Evolutionary conservation across 1,140 invertebrate species (phyloP).

Genomic region (Trachymyrmex cornetzi): DNA sequence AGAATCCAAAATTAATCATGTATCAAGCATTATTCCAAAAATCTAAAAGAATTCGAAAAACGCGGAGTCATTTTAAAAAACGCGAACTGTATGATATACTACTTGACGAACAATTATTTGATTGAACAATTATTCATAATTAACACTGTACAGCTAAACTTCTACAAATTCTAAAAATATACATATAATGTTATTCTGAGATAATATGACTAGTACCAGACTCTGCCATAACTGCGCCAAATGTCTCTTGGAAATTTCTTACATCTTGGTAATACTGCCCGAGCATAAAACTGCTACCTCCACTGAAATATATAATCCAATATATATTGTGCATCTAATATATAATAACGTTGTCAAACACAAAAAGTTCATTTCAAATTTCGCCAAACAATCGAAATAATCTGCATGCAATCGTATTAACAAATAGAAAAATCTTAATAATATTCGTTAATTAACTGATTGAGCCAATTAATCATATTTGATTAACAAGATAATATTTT

Average conservation of each 20-base stretch:
- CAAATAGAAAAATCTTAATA: neutral
- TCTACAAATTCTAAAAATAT: conserved; percentile 54
- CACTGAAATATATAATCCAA: conserved; percentile 64
- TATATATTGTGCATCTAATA: conserved; percentile 1
- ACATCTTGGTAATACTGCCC: conserved; percentile 70
- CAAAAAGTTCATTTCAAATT: neutral
- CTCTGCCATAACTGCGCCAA: conserved; percentile 70
- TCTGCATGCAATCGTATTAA: neutral
- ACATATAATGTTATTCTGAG: conserved; percentile 69
- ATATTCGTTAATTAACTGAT: neutral
- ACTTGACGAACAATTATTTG: conserved; percentile 27
- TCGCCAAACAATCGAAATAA: neutral
- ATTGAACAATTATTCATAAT: conserved; percentile 8
- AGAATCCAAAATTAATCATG: neutral
- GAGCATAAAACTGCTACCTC: conserved; percentile 38
- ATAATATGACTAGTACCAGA: conserved; percentile 62
- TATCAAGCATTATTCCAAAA: neutral
- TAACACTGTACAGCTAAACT: conserved; percentile 51
- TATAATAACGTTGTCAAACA: conserved; percentile 13
- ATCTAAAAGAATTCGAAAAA: conserved; percentile 2
- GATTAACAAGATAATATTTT: conserved; percentile 2
- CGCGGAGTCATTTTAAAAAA: conserved; percentile 22
- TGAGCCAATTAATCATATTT: neutral
- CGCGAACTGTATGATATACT: conserved; percentile 45
- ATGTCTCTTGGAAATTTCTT: conserved; percentile 65